Evolutionary conservation across 2,113 vertebrate species (phyloP).

Genomic region (Typhlomys cinereus): DNA sequence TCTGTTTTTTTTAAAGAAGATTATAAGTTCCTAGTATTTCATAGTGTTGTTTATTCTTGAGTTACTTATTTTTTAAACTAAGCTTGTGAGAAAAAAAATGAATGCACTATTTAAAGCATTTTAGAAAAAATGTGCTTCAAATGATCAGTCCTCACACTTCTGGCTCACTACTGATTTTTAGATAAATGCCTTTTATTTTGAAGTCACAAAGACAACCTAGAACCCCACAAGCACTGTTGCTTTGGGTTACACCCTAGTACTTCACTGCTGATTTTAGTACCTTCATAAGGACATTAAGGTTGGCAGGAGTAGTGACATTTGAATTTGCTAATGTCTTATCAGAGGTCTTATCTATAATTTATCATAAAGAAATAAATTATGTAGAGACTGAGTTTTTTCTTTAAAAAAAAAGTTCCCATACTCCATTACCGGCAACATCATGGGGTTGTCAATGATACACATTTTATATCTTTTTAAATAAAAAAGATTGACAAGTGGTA

Average conservation of each 20-base stretch:
- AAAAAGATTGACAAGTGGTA: slow-evolving; percentile 27
- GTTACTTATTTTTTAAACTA: slow-evolving; percentile 22
- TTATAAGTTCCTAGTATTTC: slow-evolving; percentile 37
- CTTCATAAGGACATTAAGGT: background rate
- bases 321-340: slow-evolving; percentile 26
- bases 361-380: slow-evolving; percentile 38
- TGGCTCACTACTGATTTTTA: slow-evolving; percentile 22
- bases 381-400: background rate
- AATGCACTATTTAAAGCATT: slow-evolving; percentile 2
- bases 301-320: slow-evolving; percentile 3
- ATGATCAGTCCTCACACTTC: background rate
- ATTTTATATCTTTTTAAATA: slow-evolving; percentile 51
- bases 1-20: background rate
- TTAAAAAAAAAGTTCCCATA: background rate
- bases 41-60: background rate
- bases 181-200: background rate
- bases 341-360: slow-evolving; percentile 14
- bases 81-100: slow-evolving; percentile 11
- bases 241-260: background rate
- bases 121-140: slow-evolving; percentile 25
- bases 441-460: background rate
- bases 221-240: background rate
- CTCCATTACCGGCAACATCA: slow-evolving; percentile 23
- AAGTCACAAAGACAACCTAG: background rate
- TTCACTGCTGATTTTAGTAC: background rate